Evolutionary conservation across 2,797 vertebrate genomes (phyloP), one percentile per base, ranked within the genome.

Genomic region (Valencia hispanica): DNA sequence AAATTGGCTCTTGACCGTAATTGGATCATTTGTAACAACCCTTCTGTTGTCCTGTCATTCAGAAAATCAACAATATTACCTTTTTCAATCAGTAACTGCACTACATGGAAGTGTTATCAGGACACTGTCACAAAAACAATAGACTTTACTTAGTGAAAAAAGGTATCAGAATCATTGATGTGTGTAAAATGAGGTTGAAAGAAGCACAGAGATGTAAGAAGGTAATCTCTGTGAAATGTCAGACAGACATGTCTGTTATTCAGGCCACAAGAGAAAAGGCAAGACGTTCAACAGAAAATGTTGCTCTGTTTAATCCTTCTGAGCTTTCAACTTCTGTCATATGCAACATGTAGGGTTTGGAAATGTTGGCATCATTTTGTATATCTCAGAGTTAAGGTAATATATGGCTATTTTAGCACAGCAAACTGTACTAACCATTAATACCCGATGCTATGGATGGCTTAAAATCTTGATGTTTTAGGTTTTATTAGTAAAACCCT

Each of bases 291-390:
- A 66, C 22, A 66, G 63, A 66, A 66, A 66, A n/a, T 41, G 39
- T 15, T 66, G 25, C 25, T 39, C 10, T 66, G 9, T 80, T 83
- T 85, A 51, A 70, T 17, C 70, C 86, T 84, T 77, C 15, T 84
- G 79, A 85, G 73, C 22, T n/a, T 74, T 51, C 5, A n/a, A 61
- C 74, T 85, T 80, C 74, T 69, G 14, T 47, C 25, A 39, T 66
- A 27, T 55, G 25, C 9, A 27, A 55, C 10, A 55, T 25, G 22
- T 5, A 25, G 51, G 22, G 51, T 25, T 9, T 53, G 51, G 20
- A 25, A 22, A 66, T 11, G 27, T 43, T 41, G 34, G 10, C 34
- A 66, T 25, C 12, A 41, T 55, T n/a, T 68, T 43, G 5, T 25
- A n/a, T n/a, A 27, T 68, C 25, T 43, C 39, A 15, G 39, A 68